These are phyloP conservation scores for Pterocles orientalis DNA, from an alignment of 2,113 vertebrate genomes.

Conservation along the genomic window DNA sequence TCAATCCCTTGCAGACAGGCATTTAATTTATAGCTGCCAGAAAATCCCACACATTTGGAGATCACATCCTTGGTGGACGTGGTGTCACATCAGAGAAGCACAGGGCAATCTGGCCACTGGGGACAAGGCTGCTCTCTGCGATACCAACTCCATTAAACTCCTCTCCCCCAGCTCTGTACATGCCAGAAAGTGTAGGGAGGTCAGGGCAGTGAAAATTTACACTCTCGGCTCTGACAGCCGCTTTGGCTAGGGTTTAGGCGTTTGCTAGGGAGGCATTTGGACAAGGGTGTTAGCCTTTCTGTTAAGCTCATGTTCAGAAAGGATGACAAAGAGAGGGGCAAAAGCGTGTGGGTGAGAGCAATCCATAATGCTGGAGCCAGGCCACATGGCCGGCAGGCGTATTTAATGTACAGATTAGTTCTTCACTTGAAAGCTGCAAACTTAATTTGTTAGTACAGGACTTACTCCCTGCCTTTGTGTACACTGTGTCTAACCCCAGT, in stretches of 20 bases:
- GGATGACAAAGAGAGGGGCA: background rate
- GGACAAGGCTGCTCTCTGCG: background rate
- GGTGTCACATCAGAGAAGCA: background rate
- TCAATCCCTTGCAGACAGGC: background rate
- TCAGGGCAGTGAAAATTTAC: background rate
- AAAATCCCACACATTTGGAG: background rate
- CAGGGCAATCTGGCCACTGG: background rate
- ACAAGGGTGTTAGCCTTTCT: background rate
- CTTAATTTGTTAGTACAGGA: background rate
- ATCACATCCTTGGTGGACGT: background rate
- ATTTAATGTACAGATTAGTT: background rate
- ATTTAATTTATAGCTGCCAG: background rate
- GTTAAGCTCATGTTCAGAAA: background rate
- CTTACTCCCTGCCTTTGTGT: background rate
- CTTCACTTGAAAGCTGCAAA: background rate
- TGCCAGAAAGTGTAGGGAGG: background rate
- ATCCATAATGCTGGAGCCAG: background rate
- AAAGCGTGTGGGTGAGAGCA: background rate
- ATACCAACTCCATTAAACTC: background rate
- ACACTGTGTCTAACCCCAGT: background rate
- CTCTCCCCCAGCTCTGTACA: background rate
- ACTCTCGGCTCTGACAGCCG: background rate
- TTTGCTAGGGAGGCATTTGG: background rate
- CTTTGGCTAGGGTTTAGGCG: background rate
- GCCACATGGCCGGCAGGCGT: background rate